Evolutionary conservation across 1,140 invertebrate species (phyloP), one percentile per base, ranked within the genome.

Genomic region (Formica selysi): DNA sequence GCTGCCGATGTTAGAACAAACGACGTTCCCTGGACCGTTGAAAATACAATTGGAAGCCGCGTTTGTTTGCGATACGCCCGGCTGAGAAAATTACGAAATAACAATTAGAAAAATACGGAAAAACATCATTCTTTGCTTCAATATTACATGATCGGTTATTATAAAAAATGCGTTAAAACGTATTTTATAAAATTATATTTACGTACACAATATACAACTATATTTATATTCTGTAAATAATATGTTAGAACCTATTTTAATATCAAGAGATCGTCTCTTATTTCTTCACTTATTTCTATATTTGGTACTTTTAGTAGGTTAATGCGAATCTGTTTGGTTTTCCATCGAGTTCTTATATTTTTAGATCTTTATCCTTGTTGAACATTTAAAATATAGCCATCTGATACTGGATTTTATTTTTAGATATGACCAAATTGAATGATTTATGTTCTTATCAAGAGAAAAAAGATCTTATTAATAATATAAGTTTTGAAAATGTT

Each of bases 371-470:
- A 41, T 73, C 11, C 54, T 74, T 59, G 79, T 62, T 61, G n/a
- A 13, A 48, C 54, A 59, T 73, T 61, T 73, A 73, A 73, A 61
- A 7, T 59, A 51, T 6, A 70, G 67, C 11, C 29, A 61, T 51
- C 68, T 44, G 54, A 32, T 38, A 10, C 54, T 44, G 38, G 32
- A 32, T 61, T 61, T 83, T 81, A 81, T 44, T 81, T 61, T 32
- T 29, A 48, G 68, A 83, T 29, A 74, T 13, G 57, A 62, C 29
- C 26, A 19, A 16, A 36, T 74, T 57, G 38, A 83, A 64, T 48
- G 57, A 22, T 83, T 83, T 74, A 74, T 57, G 51, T 80, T 59
- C 57, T 80, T 57, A 70, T 29, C 5, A n/a, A 19, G 32, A 57
- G n/a, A 54, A 29, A 79, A 1, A 13, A 79, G 1, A 13, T 11